These are phyloP conservation scores for Pantherophis alleghaniensis DNA, from an alignment of 2,797 vertebrate genomes.

Conservation along the genomic window DNA sequence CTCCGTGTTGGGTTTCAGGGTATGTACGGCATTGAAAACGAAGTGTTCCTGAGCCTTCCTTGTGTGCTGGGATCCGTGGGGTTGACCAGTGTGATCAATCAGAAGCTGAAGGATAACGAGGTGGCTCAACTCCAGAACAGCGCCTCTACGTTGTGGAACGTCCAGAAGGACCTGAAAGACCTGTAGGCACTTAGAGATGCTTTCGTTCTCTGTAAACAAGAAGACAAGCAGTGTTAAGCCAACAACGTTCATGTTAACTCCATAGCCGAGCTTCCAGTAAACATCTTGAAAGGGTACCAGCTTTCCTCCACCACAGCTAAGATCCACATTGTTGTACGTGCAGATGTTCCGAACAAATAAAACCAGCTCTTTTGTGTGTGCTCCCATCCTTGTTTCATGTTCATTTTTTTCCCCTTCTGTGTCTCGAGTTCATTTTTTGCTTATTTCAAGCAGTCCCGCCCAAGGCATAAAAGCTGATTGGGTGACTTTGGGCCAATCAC, in stretches of 20 bases:
- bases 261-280: slow-evolving; percentile 38
- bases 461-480: not conserved
- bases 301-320: slow-evolving; percentile 54
- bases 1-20: slow-evolving; percentile 68
- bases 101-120: slow-evolving; percentile 87
- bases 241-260: slow-evolving; percentile 36
- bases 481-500: not conserved
- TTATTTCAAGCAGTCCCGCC: not conserved
- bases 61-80: slow-evolving; percentile 84
- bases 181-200: slow-evolving; percentile 67
- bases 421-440: not conserved
- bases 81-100: slow-evolving; percentile 87
- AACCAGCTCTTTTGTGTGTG: slow-evolving; percentile 53
- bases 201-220: slow-evolving; percentile 3
- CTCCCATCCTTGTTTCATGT: slow-evolving; percentile 25
- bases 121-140: slow-evolving; percentile 88
- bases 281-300: slow-evolving; percentile 49
- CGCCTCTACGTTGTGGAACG: slow-evolving; percentile 88
- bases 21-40: slow-evolving; percentile 86
- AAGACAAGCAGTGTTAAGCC: slow-evolving; percentile 24
- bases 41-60: slow-evolving; percentile 94
- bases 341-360: slow-evolving; percentile 72
- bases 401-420: not conserved
- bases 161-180: slow-evolving; percentile 94
- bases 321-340: slow-evolving; percentile 41